Evolutionary conservation across 2,797 vertebrate genomes (phyloP), one percentile per base, ranked within the genome.

Genomic region (Anguilla megastoma): DNA sequence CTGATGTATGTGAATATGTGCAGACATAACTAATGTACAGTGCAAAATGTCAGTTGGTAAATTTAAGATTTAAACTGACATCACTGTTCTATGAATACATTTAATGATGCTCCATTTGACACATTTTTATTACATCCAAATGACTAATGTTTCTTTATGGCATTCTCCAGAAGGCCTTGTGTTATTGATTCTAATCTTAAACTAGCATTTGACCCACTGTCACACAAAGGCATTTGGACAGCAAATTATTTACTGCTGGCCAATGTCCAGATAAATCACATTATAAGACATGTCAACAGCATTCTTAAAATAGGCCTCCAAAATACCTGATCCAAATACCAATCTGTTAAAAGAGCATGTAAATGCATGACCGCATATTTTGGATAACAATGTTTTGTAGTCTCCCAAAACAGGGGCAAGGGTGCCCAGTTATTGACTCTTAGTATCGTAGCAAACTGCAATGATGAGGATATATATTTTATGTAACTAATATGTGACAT

Each of bases 201-300:
- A 91, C 84, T 89, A 88, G 90, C 87, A 89, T 90, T 91, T 91
- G 92, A 89, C 89, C 89, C 85, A 89, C 85, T 89, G 89, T 89
- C 88, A 89, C 89, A 90, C 91, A 91, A 85, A 91, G 93, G 93
- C 94, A 95, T 96, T 95, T 96, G 92, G 92, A 92, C 92, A 90
- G 91, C 89, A 91, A 94, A 93, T 95, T 90, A 92, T 92, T 93
- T 91, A 89, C 89, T 90, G 91, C 91, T 88, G 89, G 90, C 91
- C 93, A 92, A 90, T 89, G 89, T 90, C 88, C 89, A 91, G 92
- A 95, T 95, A 94, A 95, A 95, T 96, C 94, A 94, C 85, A 92
- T 92, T 91, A 93, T 93, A 94, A 94, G 93, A 92, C 91, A 30
- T 94, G 94, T 95, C 94, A 94, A 91, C 93, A 87, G 92, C 87